Conservation (phyloP, 2,113 vertebrate species). For the Delphinus delphis region DNA sequence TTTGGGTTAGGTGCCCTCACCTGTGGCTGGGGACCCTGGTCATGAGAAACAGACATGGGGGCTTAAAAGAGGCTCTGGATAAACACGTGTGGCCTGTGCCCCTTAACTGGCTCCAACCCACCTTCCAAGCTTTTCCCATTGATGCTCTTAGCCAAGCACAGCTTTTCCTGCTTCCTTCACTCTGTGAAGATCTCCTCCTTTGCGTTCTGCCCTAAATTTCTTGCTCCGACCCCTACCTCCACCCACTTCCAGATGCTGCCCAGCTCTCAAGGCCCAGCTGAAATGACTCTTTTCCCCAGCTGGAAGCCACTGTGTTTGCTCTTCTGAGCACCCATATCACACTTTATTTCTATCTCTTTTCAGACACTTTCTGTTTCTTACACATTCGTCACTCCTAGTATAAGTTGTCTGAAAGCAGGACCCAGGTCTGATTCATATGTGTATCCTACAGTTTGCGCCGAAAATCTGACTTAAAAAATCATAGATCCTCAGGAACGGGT, state of each 20-base stretch:
- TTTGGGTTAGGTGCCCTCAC: neutral
- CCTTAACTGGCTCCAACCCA: neutral
- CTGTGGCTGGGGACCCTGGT: neutral
- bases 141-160: neutral
- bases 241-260: neutral
- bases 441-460: neutral
- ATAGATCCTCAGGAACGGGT: neutral
- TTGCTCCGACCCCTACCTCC: neutral
- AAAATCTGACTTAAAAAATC: neutral
- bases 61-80: too few relatives aligned
- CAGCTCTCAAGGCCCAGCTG: neutral
- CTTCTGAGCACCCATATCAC: neutral
- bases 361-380: neutral
- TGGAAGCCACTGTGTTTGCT: neutral
- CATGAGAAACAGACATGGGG: neutral
- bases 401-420: neutral
- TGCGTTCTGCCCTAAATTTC: neutral
- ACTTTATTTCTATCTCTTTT: neutral
- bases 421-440: neutral
- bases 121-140: neutral
- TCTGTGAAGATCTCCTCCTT: neutral
- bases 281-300: neutral
- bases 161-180: neutral
- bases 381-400: neutral
- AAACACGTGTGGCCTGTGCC: neutral